Base-by-base conservation (phyloP, 2,113 vertebrate genomes). In the Sander lucioperca region DNA sequence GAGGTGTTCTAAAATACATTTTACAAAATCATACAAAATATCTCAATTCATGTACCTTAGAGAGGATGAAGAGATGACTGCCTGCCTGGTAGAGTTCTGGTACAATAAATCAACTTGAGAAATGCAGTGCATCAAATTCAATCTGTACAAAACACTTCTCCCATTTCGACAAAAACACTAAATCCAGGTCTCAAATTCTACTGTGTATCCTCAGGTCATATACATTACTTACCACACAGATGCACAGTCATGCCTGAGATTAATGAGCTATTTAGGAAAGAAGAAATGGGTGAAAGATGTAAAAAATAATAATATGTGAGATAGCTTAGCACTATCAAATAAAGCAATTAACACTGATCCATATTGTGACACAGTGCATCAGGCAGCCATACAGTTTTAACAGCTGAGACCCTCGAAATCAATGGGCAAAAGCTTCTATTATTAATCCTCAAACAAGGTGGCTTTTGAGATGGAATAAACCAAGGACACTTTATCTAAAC, bases 361-460 rank as follows among this genome's bases (percentile, higher is more conserved):
- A 21, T 69, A 23, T 50, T 59, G 23, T 83, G 62, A 65, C 23
- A 65, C 23, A 64, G 47, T 8, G 21, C 36, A 57, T 39, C 53
- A 72, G 45, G 18, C 23, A n/a, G 27, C 36, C 65, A 67, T 62
- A 70, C 5, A 0, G 13, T 79, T 84, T 67, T 45, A 73, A 43
- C 82, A 83, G 51, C 71, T 79, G 56, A n/a, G 61, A 27, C 48
- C 23, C 18, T n/a, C 0, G n/a, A 69, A 67, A 77, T 77, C 53
- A 68, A 76, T 18, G 47, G 7, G 0, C 30, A 43, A 50, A 51
- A 33, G 27, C 36, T 51, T 80, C 81, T 89, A 48, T 79, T 82
- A 79, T 77, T 68, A 82, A 76, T 76, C 61, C 10, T 11, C 30
- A 56, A 74, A 70, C 36, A 78, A 81, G 80, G 77, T 81, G 88